Conservation (phyloP, 2,888 invertebrate genomes). For the Stegana nigrithorax region DNA sequence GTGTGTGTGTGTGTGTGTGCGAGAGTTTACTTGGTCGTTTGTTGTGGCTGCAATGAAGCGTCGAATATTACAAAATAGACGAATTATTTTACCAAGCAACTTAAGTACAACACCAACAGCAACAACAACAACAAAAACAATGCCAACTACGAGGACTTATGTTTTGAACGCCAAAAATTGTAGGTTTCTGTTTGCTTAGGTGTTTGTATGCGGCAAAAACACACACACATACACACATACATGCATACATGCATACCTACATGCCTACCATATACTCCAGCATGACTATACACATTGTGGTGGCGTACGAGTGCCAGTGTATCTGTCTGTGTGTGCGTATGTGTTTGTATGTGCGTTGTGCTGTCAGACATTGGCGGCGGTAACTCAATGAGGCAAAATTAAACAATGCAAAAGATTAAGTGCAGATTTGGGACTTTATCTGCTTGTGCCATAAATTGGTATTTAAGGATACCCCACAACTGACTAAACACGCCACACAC, state of each 20-base stretch:
- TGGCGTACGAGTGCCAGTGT: constrained; percentile 2
- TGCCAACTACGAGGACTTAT: background rate
- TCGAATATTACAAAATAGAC: constrained; percentile 44
- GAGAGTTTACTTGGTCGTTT: constrained; percentile 27
- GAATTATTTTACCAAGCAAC: constrained; percentile 60
- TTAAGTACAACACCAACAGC: constrained; percentile 37
- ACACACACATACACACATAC: background rate
- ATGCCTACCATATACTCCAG: too few relatives aligned
- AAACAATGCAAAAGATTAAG: constrained; percentile 68
- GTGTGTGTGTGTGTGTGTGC: constrained; percentile 20
- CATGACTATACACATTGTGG: too few relatives aligned
- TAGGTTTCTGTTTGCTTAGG: constrained; percentile 36
- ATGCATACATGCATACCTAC: too few relatives aligned
- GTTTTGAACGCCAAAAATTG: constrained; percentile 24
- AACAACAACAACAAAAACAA: background rate
- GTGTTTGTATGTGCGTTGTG: constrained; percentile 28
- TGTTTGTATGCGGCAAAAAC: background rate
- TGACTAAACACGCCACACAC: constrained; percentile 37
- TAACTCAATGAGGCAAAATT: constrained; percentile 66
- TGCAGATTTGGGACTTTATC: constrained; percentile 68
- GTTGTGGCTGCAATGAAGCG: constrained; percentile 55
- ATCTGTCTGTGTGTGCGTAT: constrained; percentile 7
- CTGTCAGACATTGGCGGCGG: constrained; percentile 35
- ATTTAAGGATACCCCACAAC: constrained; percentile 65
- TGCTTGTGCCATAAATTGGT: constrained; percentile 68